phyloP scores from a whole-genome alignment of 2,888 invertebrate species.

The Thera obeliscata region DNA sequence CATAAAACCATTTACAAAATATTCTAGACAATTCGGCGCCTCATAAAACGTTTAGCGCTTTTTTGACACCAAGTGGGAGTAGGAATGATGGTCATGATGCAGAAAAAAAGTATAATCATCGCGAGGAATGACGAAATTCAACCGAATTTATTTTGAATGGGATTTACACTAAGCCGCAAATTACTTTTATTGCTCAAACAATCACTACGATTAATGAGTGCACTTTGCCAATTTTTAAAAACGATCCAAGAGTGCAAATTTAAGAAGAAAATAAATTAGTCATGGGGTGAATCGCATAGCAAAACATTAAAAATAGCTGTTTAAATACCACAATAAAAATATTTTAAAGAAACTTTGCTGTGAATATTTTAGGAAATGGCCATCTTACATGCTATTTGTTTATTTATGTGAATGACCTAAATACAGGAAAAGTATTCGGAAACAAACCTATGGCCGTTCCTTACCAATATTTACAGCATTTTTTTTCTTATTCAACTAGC shows the following conservation, averaged over 20 bases:
- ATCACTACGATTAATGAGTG: conserved; percentile 38
- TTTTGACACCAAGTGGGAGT: conserved; percentile 30
- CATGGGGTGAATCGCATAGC: conserved; percentile 3
- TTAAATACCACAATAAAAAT: not conserved
- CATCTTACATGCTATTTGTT: too few relatives aligned
- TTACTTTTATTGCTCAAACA: conserved; percentile 45
- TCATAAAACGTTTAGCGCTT: conserved; percentile 1
- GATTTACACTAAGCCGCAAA: conserved; percentile 41
- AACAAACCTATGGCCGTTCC: too few relatives aligned
- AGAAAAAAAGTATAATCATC: conserved; percentile 27
- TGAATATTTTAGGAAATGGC: too few relatives aligned
- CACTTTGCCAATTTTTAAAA: conserved; percentile 38
- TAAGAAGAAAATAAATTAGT: conserved; percentile 27
- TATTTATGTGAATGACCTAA: too few relatives aligned
- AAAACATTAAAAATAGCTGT: not conserved
- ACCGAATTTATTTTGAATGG: conserved; percentile 38
- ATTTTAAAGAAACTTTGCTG: too few relatives aligned
- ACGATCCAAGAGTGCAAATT: conserved; percentile 24
- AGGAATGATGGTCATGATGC: conserved; percentile 28
- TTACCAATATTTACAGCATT: too few relatives aligned
- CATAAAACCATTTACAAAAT: not conserved
- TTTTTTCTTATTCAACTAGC: too few relatives aligned
- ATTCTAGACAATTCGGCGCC: conserved; percentile 11
- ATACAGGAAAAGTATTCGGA: too few relatives aligned
- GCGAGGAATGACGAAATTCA: conserved; percentile 33